A percentile compares a stretch with the other conserved stretches of the same genome.
phyloP scores from a whole-genome alignment of 2,888 invertebrate genomes.

The Leptopilina myrica region DNA sequence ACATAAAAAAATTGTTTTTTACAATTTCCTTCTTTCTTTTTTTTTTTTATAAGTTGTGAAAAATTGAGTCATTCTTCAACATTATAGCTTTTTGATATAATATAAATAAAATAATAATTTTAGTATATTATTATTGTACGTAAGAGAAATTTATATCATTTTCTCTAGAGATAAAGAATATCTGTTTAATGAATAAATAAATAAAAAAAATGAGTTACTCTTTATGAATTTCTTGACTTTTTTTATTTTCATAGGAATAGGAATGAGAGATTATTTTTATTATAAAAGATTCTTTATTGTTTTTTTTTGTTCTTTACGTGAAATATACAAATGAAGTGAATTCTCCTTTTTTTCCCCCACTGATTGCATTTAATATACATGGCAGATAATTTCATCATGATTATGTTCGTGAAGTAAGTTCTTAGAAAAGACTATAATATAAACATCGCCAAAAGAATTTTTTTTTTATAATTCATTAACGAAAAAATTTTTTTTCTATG shows the following conservation, averaged over 20 bases:
- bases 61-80: neutral
- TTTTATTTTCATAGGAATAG: no score
- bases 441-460: slow-evolving; percentile 39
- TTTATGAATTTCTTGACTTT: no score
- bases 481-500: neutral
- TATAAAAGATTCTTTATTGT: slow-evolving; percentile 71
- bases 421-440: slow-evolving; percentile 45
- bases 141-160: slow-evolving; percentile 11
- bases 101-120: neutral
- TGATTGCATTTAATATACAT: slow-evolving; percentile 57
- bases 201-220: neutral
- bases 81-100: neutral
- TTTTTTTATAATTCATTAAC: neutral
- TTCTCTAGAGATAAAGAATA: neutral
- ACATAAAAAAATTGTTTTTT: no score
- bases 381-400: slow-evolving; percentile 52
- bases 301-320: slow-evolving; percentile 68
- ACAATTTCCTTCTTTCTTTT: no score
- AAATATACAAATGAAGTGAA: slow-evolving; percentile 70
- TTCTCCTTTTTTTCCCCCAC: slow-evolving; percentile 52
- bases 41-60: neutral
- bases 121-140: neutral
- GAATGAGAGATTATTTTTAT: slow-evolving; percentile 50
- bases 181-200: slow-evolving; percentile 23
- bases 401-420: slow-evolving; percentile 53